Evolutionary conservation across 1,140 invertebrate genomes (phyloP).

Genomic region (Triops longicaudatus): DNA sequence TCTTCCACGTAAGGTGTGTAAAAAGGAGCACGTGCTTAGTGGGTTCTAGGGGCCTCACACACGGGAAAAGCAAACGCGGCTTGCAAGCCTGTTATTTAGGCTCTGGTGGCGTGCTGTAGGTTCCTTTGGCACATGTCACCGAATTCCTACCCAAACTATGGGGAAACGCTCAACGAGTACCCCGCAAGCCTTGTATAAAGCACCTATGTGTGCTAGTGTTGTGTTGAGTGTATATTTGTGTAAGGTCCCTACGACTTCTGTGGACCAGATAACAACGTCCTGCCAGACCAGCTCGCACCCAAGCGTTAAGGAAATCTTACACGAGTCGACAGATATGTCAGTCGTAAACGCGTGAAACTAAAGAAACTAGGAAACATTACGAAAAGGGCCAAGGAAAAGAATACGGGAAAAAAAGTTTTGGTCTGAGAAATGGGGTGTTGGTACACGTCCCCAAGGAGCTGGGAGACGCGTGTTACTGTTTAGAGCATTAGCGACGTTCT

Average conservation of each 20-base stretch:
- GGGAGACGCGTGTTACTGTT: neutral
- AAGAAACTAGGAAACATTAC: neutral
- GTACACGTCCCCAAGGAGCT: neutral
- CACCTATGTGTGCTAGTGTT: neutral
- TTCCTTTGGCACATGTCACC: neutral
- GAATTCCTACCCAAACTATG: neutral
- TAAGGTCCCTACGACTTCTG: neutral
- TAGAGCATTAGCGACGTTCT: neutral
- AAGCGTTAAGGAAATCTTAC: conserved; percentile 1
- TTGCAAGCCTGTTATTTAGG: no score
- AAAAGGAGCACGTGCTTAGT: neutral
- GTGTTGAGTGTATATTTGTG: neutral
- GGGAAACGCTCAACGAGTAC: neutral
- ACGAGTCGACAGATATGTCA: neutral
- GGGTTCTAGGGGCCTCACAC: neutral
- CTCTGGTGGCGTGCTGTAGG: no score
- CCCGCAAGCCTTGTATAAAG: neutral
- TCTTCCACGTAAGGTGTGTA: neutral
- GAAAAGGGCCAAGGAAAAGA: no score
- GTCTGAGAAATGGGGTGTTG: neutral
- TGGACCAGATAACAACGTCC: neutral
- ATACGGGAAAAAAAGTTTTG: neutral
- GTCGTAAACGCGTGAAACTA: neutral
- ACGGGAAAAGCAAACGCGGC: no score
- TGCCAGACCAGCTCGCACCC: neutral